Evolutionary conservation across 30 jellyfish, hydroid and myxozoan genomes (phyloP), one percentile per base, ranked within the genome.

Genomic region (Rhopilema esculentum): DNA sequence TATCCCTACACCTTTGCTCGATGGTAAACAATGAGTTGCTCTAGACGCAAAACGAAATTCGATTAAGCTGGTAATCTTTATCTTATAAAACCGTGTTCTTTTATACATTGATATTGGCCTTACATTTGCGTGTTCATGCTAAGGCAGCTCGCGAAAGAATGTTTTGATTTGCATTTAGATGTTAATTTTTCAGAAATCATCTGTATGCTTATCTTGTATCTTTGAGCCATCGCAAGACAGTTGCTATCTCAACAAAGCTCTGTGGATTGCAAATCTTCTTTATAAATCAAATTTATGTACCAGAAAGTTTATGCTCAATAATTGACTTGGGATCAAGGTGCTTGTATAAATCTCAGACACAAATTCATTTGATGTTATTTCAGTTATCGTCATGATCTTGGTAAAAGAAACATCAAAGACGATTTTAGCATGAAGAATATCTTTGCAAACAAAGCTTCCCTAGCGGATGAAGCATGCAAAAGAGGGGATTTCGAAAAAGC

Each of bases 391-490:
- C 30, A 68, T 2, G 33, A 19, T 12, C 25, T 19, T 57, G 21
- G 83, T 72, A 72, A 40, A 40, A 40, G 9, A 12, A 40, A 40
- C 12, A 40, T 40, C 57, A 40, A 40, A 12, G 12, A 64, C 29
- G 79, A 53, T 18, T 15, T 24, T 17, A 84, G 81, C 16, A 85
- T 85, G 94, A 85, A 78, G 86, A 69, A 83, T 57, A 49, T 82
- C 27, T 73, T 90, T 26, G 48, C 78, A 32, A 75, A 62, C 86
- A 84, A 91, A 29, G 92, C 91, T 28, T 21, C 91, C 26, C 86
- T 75, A 28, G 97, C 97, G 17, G 88, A 91, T 50, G 97, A 78
- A 25, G 97, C 97, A n/a, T 91, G 97, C 88, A 89, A 91, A 63
- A 65, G 86, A 40, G 97, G 95, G 33, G 97, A 91, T 62, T 91